Percentiles rank a stretch among this genome's conserved stretches.
phyloP scores from a whole-genome alignment of 2,888 invertebrate genomes.

The Sinodicranocentrus sp. region DNA sequence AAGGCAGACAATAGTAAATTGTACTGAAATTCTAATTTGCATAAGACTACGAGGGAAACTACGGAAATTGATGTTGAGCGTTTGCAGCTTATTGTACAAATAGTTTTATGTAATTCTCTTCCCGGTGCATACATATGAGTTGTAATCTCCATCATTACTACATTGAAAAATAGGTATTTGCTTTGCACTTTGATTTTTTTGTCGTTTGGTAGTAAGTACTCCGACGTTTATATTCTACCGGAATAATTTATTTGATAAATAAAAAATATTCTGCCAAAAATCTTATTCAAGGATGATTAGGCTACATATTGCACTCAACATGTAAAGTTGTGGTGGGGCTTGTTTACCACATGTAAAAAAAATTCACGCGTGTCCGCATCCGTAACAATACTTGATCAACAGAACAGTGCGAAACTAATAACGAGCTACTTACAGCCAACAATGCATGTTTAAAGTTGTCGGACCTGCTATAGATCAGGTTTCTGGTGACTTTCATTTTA shows the following conservation, averaged over 20 bases:
- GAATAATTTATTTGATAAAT: neutral
- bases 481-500: constrained; percentile 19
- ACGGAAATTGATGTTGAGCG: constrained; percentile 7
- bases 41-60: constrained; percentile 3
- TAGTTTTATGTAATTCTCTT: neutral
- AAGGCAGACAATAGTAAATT: too few relatives aligned
- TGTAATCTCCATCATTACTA: neutral
- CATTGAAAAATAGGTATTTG: neutral
- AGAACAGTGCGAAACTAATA: too few relatives aligned
- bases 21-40: too few relatives aligned
- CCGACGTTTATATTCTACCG: constrained; percentile 1
- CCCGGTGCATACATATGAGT: neutral
- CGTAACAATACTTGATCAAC: neutral
- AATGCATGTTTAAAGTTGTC: constrained; percentile 29
- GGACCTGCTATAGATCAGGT: constrained; percentile 41
- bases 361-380: constrained; percentile 5
- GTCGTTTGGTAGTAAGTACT: neutral
- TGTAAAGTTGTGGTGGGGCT: too few relatives aligned
- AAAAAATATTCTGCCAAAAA: neutral
- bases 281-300: too few relatives aligned
- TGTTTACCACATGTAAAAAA: too few relatives aligned
- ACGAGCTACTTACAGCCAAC: constrained; percentile 2
- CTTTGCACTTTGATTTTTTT: neutral
- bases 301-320: too few relatives aligned
- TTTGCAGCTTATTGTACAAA: neutral